Conservation (phyloP, 2,888 invertebrate genomes). For the Pachydiplax longipennis region DNA sequence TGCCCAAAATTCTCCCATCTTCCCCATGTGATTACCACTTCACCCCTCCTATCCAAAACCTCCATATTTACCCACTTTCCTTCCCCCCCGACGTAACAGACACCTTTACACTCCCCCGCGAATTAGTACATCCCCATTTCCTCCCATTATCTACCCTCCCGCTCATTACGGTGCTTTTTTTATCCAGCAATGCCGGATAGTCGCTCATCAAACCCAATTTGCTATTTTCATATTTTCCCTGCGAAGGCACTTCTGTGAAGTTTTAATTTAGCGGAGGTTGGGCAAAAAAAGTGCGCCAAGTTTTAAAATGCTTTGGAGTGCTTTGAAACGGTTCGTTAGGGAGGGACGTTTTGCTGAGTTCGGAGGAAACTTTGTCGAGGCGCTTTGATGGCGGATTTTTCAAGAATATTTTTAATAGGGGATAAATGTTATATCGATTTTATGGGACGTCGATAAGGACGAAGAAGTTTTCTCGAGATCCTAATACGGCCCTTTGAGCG, state of each 20-base stretch:
- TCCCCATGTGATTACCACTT: neutral
- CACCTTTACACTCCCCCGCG: neutral
- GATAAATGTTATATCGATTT: neutral
- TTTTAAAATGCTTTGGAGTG: neutral
- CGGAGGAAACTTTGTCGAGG: neutral
- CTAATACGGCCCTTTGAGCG: neutral
- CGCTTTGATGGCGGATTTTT: neutral
- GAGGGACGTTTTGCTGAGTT: neutral
- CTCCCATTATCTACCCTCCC: neutral
- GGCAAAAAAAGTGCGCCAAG: neutral
- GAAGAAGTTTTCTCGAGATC: neutral
- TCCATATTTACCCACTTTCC: neutral
- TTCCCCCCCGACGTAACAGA: neutral
- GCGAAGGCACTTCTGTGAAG: conserved; percentile 16
- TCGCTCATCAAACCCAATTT: conserved; percentile 37
- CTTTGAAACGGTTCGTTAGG: conserved; percentile 5
- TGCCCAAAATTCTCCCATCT: neutral
- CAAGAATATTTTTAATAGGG: neutral
- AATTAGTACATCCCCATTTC: neutral
- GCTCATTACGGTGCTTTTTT: neutral
- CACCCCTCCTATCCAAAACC: neutral
- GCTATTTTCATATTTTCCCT: conserved; percentile 40
- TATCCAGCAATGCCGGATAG: neutral
- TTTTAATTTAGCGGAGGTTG: conserved; percentile 26
- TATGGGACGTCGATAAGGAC: neutral